Conservation (phyloP, 2,113 vertebrate species). For the Bos javanicus region DNA sequence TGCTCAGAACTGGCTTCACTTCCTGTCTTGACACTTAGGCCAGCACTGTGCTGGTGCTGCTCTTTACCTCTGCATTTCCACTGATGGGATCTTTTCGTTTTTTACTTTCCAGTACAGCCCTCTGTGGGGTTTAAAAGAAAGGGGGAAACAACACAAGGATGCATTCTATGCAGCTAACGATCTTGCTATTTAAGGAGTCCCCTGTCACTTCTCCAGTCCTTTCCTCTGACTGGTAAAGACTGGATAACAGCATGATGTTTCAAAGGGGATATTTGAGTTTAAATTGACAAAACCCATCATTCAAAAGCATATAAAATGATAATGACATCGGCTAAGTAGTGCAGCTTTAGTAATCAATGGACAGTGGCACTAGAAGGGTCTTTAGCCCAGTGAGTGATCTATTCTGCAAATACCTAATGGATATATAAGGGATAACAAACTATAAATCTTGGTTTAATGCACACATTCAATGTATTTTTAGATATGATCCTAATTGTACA, state of each 20-base stretch:
- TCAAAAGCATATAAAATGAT: not conserved
- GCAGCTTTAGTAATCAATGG: not conserved
- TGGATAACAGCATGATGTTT: not conserved
- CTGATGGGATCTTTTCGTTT: not conserved
- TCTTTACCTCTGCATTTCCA: not conserved
- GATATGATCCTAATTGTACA: not conserved
- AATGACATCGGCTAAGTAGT: not conserved
- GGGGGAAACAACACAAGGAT: not conserved
- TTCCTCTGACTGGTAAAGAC: not conserved
- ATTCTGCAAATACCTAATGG: not conserved
- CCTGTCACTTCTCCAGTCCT: not conserved
- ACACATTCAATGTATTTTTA: not conserved
- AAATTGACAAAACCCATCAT: not conserved
- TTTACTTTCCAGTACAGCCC: conserved; percentile 11
- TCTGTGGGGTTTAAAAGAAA: conserved; percentile 11
- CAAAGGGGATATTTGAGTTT: not conserved
- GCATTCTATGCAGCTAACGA: not conserved
- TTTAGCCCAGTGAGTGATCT: not conserved
- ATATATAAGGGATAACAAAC: not conserved
- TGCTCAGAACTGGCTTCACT: not conserved
- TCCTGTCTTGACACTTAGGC: not conserved
- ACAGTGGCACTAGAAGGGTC: not conserved
- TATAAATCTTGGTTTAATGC: not conserved
- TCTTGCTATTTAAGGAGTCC: not conserved
- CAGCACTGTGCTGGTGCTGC: not conserved